These are phyloP conservation scores for Andricus grossulariae DNA, from an alignment of 1,140 invertebrate genomes.

Conservation along the genomic window DNA sequence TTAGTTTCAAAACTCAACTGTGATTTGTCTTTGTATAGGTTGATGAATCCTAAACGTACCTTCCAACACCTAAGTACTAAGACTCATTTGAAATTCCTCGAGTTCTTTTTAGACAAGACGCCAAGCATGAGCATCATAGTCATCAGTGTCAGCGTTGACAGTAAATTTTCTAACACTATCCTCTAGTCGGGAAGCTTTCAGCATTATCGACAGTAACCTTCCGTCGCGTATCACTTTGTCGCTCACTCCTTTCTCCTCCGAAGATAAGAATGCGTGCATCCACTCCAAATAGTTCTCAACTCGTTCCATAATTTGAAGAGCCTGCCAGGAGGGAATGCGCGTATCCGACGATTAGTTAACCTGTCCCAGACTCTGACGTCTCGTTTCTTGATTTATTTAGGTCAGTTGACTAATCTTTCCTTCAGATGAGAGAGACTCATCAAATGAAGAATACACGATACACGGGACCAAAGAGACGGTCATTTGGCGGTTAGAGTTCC, in stretches of 20 bases:
- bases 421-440: conserved; percentile 33
- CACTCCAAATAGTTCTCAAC: conserved; percentile 4
- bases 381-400: conserved; percentile 66
- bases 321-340: conserved; percentile 59
- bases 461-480: conserved; percentile 42
- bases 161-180: neutral
- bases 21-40: neutral
- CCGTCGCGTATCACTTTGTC: neutral
- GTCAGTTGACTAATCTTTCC: conserved; percentile 66
- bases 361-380: conserved; percentile 49
- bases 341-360: conserved; percentile 61
- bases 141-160: conserved; percentile 16
- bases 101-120: conserved; percentile 13
- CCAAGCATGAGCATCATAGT: conserved; percentile 9
- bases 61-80: neutral
- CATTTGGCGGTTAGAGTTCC: conserved; percentile 44
- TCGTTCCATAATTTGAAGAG: conserved; percentile 57
- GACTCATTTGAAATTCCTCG: neutral
- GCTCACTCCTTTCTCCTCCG: neutral
- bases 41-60: neutral
- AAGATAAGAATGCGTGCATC: neutral
- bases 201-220: neutral
- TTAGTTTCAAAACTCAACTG: neutral
- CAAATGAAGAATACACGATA: neutral
- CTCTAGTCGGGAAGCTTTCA: neutral